These are phyloP conservation scores for Myrmecobius fasciatus DNA, from an alignment of 2,113 vertebrate genomes.

Conservation along the genomic window DNA sequence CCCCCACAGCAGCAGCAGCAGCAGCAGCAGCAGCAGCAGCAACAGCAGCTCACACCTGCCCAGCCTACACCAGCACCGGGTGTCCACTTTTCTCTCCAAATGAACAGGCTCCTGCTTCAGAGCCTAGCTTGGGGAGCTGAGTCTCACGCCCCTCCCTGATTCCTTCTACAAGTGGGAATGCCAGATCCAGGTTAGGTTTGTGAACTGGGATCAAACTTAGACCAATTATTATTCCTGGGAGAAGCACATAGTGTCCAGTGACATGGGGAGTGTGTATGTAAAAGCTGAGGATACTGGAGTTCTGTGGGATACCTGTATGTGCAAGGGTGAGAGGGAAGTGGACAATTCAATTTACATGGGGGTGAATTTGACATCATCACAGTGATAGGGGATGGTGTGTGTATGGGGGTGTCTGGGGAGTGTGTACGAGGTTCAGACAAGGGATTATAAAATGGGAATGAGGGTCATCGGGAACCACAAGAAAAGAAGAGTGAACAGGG, in stretches of 20 bases:
- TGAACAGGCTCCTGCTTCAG: not conserved
- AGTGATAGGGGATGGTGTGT: not conserved
- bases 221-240: not conserved
- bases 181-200: not conserved
- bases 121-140: not conserved
- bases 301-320: not conserved
- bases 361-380: not conserved
- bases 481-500: not conserved
- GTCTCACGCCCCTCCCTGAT: not conserved
- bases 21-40: not conserved
- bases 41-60: not conserved
- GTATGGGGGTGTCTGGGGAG: too few species aligned
- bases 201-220: not conserved
- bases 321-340: not conserved
- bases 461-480: not conserved
- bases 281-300: not conserved
- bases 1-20: not conserved
- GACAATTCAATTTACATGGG: not conserved
- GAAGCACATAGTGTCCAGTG: not conserved
- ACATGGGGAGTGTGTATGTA: not conserved
- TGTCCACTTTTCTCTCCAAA: not conserved
- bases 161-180: not conserved
- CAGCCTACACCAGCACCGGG: not conserved
- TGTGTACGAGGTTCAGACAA: not conserved
- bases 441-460: not conserved